Evolutionary conservation across 2,113 vertebrate genomes (phyloP).

Genomic region (Zootoca vivipara): DNA sequence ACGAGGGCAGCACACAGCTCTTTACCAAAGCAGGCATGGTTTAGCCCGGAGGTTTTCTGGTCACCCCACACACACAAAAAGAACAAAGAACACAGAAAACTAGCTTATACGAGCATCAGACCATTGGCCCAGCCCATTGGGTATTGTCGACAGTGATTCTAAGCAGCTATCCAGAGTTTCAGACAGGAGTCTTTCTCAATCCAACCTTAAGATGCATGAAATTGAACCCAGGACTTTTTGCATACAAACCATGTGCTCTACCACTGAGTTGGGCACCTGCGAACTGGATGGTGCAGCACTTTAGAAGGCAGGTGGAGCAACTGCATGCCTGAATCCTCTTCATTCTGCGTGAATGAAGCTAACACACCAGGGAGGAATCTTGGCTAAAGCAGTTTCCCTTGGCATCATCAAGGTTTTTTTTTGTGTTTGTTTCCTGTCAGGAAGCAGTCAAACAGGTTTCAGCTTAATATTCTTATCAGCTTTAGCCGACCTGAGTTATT

Average conservation of each 20-base stretch:
- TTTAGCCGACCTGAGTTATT: neutral
- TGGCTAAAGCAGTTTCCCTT: neutral
- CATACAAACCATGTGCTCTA: too few relatives aligned
- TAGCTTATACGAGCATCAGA: too few relatives aligned
- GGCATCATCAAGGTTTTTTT: neutral
- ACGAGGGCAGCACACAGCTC: slow-evolving; percentile 28
- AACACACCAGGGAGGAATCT: neutral
- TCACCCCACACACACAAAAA: neutral
- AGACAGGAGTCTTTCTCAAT: too few relatives aligned
- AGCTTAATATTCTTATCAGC: too few relatives aligned
- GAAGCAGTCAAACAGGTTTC: neutral
- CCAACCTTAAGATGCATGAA: too few relatives aligned
- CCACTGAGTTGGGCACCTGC: too few relatives aligned
- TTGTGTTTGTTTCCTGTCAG: neutral
- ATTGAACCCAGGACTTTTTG: too few relatives aligned
- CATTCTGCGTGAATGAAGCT: neutral
- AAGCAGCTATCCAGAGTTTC: too few relatives aligned
- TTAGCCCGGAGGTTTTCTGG: rapidly evolving
- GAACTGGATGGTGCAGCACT: neutral
- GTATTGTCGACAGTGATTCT: too few relatives aligned
- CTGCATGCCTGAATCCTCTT: neutral
- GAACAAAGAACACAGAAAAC: too few relatives aligned
- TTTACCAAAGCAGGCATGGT: neutral
- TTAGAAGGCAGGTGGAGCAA: neutral
- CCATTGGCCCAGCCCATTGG: too few relatives aligned